Base-by-base conservation (phyloP, 2,797 vertebrate genomes). In the Phoebastria nigripes region DNA sequence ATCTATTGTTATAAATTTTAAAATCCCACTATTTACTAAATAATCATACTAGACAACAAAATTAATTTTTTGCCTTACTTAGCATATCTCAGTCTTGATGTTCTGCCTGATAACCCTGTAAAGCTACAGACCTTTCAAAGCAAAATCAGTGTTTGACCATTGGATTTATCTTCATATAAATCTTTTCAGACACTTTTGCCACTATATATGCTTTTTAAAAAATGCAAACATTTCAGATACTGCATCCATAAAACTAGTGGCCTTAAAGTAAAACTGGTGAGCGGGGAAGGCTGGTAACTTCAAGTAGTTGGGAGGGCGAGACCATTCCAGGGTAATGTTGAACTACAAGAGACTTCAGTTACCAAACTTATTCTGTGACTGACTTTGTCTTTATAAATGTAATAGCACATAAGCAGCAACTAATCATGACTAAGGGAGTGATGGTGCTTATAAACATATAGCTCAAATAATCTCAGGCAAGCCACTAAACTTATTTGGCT, bases 381-480 rank as follows among this genome's bases (percentile, higher is more conserved):
- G 82, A 16, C n/a, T 49, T 52, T 46, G 73, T 52, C 19, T 78
- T 66, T 66, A 22, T 44, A 35, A 65, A 46, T 47, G 25, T 17
- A 33, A 25, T 7, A 70, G 59, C n/a, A 44, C 24, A 2, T 6
- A 16, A 81, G n/a, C 41, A 62, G 44, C 42, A 47, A 19, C 24
- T 39, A 22, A 41, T 74, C 6, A 2, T 1, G 1, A 4, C 21
- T 63, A 20, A 41, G 61, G 37, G 73, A 52, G 17, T 0, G 0
- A 3, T 31, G 21, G 3, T 87, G 49, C 39, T 70, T 47, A 6
- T 21, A 62, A 51, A 72, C 56, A 39, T 2, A 1, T 28, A 44
- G 47, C 44, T 89, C 39, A 46, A 16, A 18, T 58, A 35, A 18
- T 78, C 59, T 71, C 76, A 63, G 49, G 28, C 44, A 63, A 63